phyloP scores from a whole-genome alignment of 2,113 vertebrate species.

The Cinclus mexicanus region DNA sequence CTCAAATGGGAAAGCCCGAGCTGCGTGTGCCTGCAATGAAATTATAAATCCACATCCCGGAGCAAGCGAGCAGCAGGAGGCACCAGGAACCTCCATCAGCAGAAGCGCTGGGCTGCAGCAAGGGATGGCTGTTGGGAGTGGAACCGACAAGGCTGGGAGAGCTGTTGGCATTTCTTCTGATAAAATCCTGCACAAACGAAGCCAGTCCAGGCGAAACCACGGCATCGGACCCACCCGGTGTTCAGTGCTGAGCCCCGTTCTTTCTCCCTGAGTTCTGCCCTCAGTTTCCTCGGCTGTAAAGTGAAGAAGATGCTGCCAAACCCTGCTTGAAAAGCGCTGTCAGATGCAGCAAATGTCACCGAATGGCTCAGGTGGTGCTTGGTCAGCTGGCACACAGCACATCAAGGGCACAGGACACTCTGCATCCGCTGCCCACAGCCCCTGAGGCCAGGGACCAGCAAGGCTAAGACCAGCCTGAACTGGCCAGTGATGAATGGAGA shows the following conservation, averaged over 20 bases:
- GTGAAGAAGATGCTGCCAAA: background rate
- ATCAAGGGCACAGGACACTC: background rate
- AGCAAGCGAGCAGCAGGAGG: conserved; percentile 37
- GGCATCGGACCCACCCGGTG: background rate
- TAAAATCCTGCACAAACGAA: background rate
- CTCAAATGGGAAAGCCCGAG: background rate
- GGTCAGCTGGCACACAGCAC: background rate
- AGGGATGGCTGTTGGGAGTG: conserved; percentile 1
- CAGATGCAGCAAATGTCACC: background rate
- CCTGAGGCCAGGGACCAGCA: background rate
- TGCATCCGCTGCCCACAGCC: background rate
- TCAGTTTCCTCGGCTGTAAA: background rate
- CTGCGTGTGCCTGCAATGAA: conserved; percentile 17
- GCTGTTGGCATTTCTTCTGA: background rate
- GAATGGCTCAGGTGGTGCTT: background rate
- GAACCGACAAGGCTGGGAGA: background rate
- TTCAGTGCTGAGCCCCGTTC: background rate
- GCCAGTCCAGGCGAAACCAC: background rate
- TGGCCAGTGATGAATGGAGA: rapidly evolving
- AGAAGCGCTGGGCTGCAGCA: conserved; percentile 21
- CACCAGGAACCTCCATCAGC: conserved; percentile 39
- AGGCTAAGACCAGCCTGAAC: background rate
- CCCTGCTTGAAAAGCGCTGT: background rate
- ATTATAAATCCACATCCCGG: conserved; percentile 22
- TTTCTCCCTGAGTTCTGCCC: background rate